phyloP scores from a whole-genome alignment of 2,888 invertebrate genomes.

The Drosophila nr. medialis region DNA sequence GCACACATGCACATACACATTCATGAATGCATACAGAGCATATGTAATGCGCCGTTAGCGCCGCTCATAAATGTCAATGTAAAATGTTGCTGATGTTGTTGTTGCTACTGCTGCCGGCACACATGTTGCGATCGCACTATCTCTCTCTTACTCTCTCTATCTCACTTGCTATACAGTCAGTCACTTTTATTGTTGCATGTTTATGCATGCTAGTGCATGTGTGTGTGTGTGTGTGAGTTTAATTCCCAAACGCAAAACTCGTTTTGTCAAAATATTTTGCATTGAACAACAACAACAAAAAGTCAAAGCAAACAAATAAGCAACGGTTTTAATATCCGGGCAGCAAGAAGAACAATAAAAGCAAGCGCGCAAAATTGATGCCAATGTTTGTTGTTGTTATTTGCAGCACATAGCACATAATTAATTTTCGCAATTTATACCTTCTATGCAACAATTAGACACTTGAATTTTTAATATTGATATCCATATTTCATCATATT shows the following conservation, averaged over 20 bases:
- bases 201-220: not conserved
- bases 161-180: conserved; percentile 1
- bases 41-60: conserved; percentile 69
- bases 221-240: not conserved
- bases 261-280: conserved; percentile 70
- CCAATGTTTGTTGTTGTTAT: conserved; percentile 27
- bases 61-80: conserved; percentile 78
- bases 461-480: conserved; percentile 11
- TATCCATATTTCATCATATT: conserved; percentile 6
- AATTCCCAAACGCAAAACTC: conserved; percentile 48
- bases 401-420: conserved; percentile 2
- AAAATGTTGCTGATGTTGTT: conserved; percentile 40
- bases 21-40: conserved; percentile 12
- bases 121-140: conserved; percentile 38
- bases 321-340: conserved; percentile 45
- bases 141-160: conserved; percentile 12
- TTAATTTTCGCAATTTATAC: conserved; percentile 18
- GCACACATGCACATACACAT: conserved; percentile 1
- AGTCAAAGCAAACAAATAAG: conserved; percentile 37
- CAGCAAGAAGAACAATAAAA: conserved; percentile 36
- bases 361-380: conserved; percentile 11
- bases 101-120: conserved; percentile 32
- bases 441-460: conserved; percentile 35
- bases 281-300: conserved; percentile 47
- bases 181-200: conserved; percentile 15